Evolutionary conservation across 2,113 vertebrate genomes (phyloP).

Genomic region (Carollia perspicillata): DNA sequence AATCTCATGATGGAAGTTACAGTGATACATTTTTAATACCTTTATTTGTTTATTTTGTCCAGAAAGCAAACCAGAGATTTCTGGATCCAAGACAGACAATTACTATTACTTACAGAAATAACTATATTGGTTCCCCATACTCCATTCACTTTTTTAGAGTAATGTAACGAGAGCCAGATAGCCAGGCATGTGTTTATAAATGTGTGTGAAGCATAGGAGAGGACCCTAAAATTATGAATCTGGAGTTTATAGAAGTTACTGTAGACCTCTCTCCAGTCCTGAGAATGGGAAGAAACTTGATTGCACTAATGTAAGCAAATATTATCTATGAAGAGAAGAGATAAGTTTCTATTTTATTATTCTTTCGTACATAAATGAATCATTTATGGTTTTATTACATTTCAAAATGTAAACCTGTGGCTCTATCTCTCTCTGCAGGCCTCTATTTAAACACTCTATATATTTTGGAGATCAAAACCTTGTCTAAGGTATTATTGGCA

Average conservation of each 20-base stretch:
- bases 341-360: background rate
- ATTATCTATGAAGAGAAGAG: background rate
- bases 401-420: background rate
- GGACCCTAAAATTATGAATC: background rate
- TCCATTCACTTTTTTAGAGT: background rate
- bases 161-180: background rate
- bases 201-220: background rate
- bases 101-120: background rate
- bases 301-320: background rate
- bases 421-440: background rate
- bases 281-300: background rate
- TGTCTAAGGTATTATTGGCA: no score
- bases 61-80: background rate
- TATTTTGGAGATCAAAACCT: no score
- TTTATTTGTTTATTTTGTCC: background rate
- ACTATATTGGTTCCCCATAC: background rate
- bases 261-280: background rate
- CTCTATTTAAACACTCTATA: background rate
- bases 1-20: background rate
- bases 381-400: background rate
- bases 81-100: background rate
- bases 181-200: background rate
- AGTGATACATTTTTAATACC: background rate
- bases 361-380: background rate
- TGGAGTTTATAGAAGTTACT: background rate